phyloP scores from a whole-genome alignment of 2,888 invertebrate species.

The Matsumyia berberina region DNA sequence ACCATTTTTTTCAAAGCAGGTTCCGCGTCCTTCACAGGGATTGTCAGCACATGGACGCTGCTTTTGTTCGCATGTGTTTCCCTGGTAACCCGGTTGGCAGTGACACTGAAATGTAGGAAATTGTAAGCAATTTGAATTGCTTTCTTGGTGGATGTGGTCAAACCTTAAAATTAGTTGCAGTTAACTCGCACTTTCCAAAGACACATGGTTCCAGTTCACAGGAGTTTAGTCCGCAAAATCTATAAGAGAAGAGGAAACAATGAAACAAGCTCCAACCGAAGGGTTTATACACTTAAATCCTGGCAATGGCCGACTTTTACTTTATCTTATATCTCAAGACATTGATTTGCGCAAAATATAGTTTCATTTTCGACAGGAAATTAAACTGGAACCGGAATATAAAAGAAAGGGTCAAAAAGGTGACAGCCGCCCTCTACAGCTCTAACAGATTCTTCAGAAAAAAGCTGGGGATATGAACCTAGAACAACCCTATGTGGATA shows the following conservation, averaged over 20 bases:
- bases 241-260: conserved; percentile 64
- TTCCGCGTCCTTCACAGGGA: conserved; percentile 91
- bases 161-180: conserved; percentile 83
- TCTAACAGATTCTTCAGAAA: too few species aligned
- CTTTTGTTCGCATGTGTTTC: conserved; percentile 88
- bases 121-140: not conserved
- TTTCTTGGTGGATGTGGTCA: not conserved
- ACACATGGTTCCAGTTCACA: conserved; percentile 88
- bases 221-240: conserved; percentile 90
- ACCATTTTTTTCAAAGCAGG: conserved; percentile 88
- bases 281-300: too few species aligned
- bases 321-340: too few species aligned
- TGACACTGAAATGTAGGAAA: conserved; percentile 85
- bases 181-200: conserved; percentile 85
- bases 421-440: too few species aligned
- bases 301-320: too few species aligned
- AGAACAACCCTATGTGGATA: too few species aligned
- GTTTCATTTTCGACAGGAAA: too few species aligned
- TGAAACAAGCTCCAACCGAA: too few species aligned
- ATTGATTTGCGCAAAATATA: too few species aligned
- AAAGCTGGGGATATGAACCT: too few species aligned
- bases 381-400: too few species aligned
- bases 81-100: conserved; percentile 89
- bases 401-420: too few species aligned
- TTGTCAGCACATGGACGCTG: conserved; percentile 89